Percentiles rank a stretch among this genome's conserved stretches.
Evolutionary conservation across 2,888 invertebrate genomes (phyloP).

Genomic region (Laothoe populi): DNA sequence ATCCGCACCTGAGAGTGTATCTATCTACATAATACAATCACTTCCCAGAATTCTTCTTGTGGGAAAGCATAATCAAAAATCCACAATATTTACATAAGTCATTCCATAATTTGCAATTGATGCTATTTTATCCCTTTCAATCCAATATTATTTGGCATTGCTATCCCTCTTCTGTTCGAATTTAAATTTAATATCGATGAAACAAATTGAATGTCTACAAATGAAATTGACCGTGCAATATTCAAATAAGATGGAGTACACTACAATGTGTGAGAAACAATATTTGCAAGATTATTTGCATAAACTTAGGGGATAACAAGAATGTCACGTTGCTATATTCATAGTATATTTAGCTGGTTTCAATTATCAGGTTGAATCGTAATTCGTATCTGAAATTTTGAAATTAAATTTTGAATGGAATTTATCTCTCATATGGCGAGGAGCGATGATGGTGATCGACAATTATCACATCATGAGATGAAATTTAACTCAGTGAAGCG

Average conservation of each 20-base stretch:
- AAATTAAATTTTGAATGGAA: too few relatives aligned
- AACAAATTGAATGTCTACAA: slow-evolving; percentile 55
- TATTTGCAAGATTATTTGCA: slow-evolving; percentile 40
- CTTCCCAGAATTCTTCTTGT: slow-evolving; percentile 4
- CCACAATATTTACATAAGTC: slow-evolving; percentile 20
- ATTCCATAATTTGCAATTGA: slow-evolving; percentile 28
- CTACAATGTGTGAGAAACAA: slow-evolving; percentile 47
- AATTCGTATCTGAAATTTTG: too few relatives aligned
- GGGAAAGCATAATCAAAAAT: not conserved
- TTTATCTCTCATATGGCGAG: too few relatives aligned
- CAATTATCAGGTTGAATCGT: too few relatives aligned
- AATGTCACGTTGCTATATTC: too few relatives aligned
- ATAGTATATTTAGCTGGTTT: too few relatives aligned
- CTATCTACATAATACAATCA: not conserved
- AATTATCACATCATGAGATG: too few relatives aligned
- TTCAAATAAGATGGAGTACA: slow-evolving; percentile 51
- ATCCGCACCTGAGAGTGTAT: not conserved
- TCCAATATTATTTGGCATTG: not conserved
- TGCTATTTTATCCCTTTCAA: slow-evolving; percentile 29
- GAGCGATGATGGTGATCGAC: too few relatives aligned
- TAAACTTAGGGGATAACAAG: not conserved
- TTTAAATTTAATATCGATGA: slow-evolving; percentile 72
- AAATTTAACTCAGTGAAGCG: too few relatives aligned
- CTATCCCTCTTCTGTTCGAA: slow-evolving; percentile 37
- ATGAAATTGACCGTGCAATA: slow-evolving; percentile 78